These are phyloP conservation scores for Spodoptera frugiperda DNA, from an alignment of 1,140 invertebrate genomes.

Conservation along the genomic window DNA sequence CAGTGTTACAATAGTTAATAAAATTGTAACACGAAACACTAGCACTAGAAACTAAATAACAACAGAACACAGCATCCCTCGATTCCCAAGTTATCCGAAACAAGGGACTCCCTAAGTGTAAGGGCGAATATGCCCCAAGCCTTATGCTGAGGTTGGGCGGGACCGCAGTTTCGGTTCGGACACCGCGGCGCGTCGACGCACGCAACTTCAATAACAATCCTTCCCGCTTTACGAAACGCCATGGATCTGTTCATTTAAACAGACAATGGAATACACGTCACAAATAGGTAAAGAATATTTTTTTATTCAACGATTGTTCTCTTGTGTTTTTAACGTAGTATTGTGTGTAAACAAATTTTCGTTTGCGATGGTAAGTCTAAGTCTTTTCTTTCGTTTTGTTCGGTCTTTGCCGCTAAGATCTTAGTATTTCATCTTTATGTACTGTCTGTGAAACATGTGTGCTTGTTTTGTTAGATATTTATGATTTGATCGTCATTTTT, in stretches of 20 bases:
- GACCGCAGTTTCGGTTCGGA: constrained; percentile 60
- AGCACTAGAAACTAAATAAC: background rate
- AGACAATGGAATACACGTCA: constrained; percentile 71
- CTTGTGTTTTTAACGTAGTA: background rate
- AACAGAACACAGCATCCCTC: background rate
- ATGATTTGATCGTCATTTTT: no score
- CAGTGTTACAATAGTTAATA: background rate
- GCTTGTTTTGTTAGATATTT: no score
- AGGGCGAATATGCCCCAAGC: constrained; percentile 48
- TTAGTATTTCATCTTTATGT: background rate
- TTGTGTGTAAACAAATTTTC: constrained; percentile 40
- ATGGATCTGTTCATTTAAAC: constrained; percentile 50
- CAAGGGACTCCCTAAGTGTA: constrained; percentile 27
- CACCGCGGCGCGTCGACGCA: constrained; percentile 50
- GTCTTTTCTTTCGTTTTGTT: background rate
- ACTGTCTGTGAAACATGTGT: no score
- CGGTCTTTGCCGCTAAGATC: no score
- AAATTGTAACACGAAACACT: background rate
- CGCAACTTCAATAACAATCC: background rate
- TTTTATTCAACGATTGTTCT: constrained; percentile 47
- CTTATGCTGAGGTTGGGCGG: constrained; percentile 58
- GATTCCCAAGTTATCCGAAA: background rate
- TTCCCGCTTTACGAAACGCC: constrained; percentile 63
- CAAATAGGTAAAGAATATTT: constrained; percentile 63
- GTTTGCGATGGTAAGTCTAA: constrained; percentile 11